phyloP scores from a whole-genome alignment of 2,888 invertebrate species.

The Lutraria lutraria region DNA sequence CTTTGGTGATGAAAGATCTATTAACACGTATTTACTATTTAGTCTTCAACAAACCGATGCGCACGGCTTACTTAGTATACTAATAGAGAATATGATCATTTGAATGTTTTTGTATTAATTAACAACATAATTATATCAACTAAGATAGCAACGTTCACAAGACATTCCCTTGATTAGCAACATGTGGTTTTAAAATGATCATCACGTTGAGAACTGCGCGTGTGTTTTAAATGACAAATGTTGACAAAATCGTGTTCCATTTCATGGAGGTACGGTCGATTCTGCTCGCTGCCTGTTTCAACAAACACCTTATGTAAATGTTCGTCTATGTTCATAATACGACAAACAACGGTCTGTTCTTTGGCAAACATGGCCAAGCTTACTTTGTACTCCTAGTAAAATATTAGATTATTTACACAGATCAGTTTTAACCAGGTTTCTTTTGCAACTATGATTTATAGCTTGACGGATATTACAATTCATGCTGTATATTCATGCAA shows the following conservation, averaged over 20 bases:
- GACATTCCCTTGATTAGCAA: no score
- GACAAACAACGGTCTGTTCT: conserved; percentile 19
- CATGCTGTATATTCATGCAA: no score
- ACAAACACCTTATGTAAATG: conserved; percentile 45
- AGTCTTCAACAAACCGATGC: no score
- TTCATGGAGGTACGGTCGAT: conserved; percentile 14
- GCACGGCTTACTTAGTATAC: no score
- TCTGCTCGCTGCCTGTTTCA: conserved; percentile 18
- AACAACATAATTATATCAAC: no score
- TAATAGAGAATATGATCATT: no score
- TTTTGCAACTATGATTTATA: conserved; percentile 5
- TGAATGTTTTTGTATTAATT: no score
- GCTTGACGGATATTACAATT: neutral
- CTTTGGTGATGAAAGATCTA: no score
- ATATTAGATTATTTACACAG: conserved; percentile 18
- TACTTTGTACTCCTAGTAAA: conserved; percentile 44
- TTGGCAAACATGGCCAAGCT: conserved; percentile 42
- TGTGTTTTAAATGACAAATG: neutral
- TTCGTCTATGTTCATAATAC: neutral
- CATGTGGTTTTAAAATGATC: no score
- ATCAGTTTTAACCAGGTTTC: neutral
- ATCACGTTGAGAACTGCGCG: no score
- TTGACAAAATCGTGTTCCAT: conserved; percentile 3
- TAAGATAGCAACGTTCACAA: no score
- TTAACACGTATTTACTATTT: no score